phyloP scores from a whole-genome alignment of 2,888 invertebrate species.

The Andrena fulva region DNA sequence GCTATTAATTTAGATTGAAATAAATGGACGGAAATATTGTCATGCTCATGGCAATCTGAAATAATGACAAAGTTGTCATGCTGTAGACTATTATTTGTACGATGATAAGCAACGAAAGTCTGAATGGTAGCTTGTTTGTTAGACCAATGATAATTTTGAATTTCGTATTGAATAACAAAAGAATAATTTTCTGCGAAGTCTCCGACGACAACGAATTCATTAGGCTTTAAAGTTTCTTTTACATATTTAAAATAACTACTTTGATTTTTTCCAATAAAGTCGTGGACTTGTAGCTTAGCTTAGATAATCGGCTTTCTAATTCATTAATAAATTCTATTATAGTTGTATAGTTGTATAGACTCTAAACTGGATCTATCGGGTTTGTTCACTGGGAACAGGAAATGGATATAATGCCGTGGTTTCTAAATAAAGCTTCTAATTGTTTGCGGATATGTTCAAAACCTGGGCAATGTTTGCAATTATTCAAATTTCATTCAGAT shows the following conservation, averaged over 20 bases:
- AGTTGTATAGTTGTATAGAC: no score
- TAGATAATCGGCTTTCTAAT: not conserved
- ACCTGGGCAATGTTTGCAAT: conserved; percentile 2
- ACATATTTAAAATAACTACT: not conserved
- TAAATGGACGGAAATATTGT: not conserved
- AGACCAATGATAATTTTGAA: conserved; percentile 9
- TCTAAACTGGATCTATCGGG: not conserved
- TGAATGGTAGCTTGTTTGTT: conserved; percentile 12
- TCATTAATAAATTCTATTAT: conserved; percentile 1
- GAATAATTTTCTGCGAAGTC: conserved; percentile 28
- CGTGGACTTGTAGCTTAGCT: not conserved
- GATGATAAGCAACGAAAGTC: conserved; percentile 3
- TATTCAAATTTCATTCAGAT: conserved; percentile 6
- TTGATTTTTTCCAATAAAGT: conserved; percentile 22
- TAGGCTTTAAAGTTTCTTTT: not conserved
- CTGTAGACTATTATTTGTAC: not conserved
- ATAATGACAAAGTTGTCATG: conserved; percentile 12
- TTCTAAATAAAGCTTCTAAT: not conserved
- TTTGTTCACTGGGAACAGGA: conserved; percentile 9
- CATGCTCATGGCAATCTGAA: conserved; percentile 16
- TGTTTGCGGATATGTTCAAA: not conserved
- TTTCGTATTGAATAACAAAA: conserved; percentile 17
- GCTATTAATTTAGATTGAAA: not conserved
- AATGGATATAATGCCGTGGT: not conserved
- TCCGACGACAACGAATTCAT: conserved; percentile 13